A percentile compares a stretch with the other conserved stretches of the same genome.
Evolutionary conservation across 2,888 invertebrate genomes (phyloP).

Genomic region (Megastigmus dorsalis): DNA sequence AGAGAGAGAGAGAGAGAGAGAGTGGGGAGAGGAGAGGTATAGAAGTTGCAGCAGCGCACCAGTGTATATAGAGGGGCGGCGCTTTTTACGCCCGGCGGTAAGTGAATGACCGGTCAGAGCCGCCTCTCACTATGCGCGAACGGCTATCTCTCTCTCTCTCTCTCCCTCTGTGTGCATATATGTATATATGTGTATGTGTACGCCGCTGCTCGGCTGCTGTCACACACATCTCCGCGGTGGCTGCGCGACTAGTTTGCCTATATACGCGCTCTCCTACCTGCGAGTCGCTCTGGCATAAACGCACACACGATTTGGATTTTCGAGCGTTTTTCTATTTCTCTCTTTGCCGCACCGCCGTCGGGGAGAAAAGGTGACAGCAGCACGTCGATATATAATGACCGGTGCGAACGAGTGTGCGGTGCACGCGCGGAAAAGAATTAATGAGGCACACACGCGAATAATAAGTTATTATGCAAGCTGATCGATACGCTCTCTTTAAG

Average conservation of each 20-base stretch:
- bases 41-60: constrained; percentile 4
- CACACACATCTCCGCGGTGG: not conserved
- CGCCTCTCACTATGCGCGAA: constrained; percentile 70
- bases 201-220: not conserved
- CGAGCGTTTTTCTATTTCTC: too few species aligned
- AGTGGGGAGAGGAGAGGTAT: not conserved
- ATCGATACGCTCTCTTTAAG: too few species aligned
- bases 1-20: not conserved
- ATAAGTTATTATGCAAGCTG: too few species aligned
- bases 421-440: too few species aligned
- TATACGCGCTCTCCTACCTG: not conserved
- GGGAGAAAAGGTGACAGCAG: too few species aligned
- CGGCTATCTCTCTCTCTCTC: constrained; percentile 66
- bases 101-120: constrained; percentile 71
- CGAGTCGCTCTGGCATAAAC: not conserved
- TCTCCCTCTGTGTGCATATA: constrained; percentile 9
- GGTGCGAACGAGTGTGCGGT: too few species aligned
- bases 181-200: not conserved
- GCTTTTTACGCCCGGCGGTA: constrained; percentile 63
- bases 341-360: too few species aligned
- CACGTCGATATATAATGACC: too few species aligned
- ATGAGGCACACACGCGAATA: too few species aligned
- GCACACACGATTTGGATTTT: not conserved
- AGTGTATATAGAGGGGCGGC: constrained; percentile 48
- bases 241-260: not conserved